Percentiles rank a stretch among this genome's conserved stretches.
These are phyloP conservation scores for Graptemys geographica DNA, from an alignment of 2,797 vertebrate species.

Conservation along the genomic window DNA sequence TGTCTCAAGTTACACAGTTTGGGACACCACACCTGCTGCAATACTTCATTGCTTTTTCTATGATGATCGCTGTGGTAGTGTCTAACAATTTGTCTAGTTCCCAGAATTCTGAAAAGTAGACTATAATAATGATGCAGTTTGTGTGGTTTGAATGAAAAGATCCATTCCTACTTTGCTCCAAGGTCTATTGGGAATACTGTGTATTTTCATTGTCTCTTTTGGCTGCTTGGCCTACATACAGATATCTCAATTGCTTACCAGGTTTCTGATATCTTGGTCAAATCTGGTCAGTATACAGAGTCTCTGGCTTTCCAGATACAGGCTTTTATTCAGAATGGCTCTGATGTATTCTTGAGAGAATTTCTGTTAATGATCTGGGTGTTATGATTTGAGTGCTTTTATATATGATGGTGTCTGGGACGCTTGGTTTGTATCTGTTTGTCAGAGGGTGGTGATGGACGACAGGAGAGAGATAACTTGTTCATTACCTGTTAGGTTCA, in stretches of 20 bases:
- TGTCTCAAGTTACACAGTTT: not conserved
- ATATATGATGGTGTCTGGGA: not conserved
- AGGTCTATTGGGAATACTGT: not conserved
- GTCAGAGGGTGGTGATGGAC: too few species aligned
- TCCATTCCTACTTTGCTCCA: not conserved
- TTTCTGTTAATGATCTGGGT: not conserved
- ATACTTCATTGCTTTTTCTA: not conserved
- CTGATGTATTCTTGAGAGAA: not conserved
- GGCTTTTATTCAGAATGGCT: not conserved
- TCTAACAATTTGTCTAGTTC: not conserved
- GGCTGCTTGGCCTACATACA: not conserved
- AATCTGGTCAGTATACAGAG: not conserved
- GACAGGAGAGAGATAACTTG: too few species aligned
- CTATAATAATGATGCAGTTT: not conserved
- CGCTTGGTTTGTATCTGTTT: not conserved
- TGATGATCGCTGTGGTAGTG: not conserved
- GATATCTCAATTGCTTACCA: not conserved
- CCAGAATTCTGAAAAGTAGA: not conserved
- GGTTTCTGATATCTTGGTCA: not conserved
- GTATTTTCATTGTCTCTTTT: not conserved
- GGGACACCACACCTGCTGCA: not conserved
- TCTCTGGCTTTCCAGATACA: not conserved
- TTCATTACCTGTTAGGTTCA: too few species aligned
- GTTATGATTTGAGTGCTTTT: not conserved
- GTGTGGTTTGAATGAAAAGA: not conserved